Percentiles rank a stretch among this genome's conserved stretches.
Evolutionary conservation across 2,113 vertebrate species (phyloP).

Genomic region (Corvus hawaiiensis): DNA sequence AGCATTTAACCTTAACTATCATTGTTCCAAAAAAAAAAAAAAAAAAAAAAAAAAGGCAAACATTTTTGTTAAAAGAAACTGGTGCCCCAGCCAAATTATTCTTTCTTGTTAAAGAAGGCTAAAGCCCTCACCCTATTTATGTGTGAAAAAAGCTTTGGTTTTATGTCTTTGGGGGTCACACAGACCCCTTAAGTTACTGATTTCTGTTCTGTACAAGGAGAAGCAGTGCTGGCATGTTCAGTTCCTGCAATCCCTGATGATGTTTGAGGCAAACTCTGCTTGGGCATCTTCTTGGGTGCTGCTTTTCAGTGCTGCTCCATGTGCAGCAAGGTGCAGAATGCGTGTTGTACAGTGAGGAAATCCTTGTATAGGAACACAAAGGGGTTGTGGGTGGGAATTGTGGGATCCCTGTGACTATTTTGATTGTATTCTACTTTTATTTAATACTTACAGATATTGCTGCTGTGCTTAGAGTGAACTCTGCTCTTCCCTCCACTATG

Average conservation of each 20-base stretch:
- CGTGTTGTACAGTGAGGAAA: neutral
- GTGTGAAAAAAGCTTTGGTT: neutral
- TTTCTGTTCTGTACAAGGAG: neutral
- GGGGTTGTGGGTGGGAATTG: neutral
- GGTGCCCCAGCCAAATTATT: neutral
- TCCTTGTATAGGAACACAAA: neutral
- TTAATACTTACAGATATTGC: neutral
- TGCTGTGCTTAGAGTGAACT: neutral
- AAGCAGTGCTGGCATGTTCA: neutral
- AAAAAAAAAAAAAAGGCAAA: neutral
- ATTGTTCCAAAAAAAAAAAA: neutral
- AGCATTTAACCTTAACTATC: neutral
- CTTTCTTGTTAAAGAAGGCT: neutral
- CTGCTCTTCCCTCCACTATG: neutral
- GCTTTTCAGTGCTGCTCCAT: neutral
- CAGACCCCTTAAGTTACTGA: neutral
- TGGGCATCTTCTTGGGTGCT: neutral
- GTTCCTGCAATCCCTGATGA: neutral
- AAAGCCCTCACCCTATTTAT: neutral
- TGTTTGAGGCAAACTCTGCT: neutral
- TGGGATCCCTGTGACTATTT: neutral
- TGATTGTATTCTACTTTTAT: neutral
- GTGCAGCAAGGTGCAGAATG: neutral
- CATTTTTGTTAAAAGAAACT: neutral
- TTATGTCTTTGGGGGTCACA: neutral